Conservation (phyloP, 2,113 vertebrate species). For the Erpornis zantholeuca region DNA sequence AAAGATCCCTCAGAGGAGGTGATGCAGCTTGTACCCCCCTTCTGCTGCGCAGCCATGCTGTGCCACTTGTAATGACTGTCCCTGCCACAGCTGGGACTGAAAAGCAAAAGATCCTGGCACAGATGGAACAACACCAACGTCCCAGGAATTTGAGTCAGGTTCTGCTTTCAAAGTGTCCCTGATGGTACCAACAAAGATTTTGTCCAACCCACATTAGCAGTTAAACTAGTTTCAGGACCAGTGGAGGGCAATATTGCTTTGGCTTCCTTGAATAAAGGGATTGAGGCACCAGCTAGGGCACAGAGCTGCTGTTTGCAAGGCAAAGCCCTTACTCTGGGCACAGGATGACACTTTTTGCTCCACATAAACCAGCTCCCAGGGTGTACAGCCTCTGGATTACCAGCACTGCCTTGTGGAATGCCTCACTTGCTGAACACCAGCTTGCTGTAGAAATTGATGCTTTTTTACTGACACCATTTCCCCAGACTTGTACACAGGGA, state of each 20-base stretch:
- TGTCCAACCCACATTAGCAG: conserved; percentile 34
- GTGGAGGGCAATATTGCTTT: conserved; percentile 60
- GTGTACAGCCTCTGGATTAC: neutral
- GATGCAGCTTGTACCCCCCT: neutral
- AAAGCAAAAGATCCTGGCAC: neutral
- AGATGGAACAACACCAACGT: neutral
- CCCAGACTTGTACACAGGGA: neutral
- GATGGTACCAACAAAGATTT: neutral
- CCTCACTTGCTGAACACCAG: neutral
- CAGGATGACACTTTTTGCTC: neutral
- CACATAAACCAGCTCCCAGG: neutral
- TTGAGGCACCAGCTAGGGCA: neutral
- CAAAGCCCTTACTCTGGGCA: neutral
- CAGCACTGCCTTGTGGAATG: neutral
- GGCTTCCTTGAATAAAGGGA: conserved; percentile 3
- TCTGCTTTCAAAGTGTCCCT: neutral
- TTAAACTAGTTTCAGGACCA: conserved; percentile 58
- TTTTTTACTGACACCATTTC: neutral
- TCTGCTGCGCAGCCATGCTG: rapidly evolving
- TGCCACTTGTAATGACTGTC: neutral
- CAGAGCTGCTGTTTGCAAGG: neutral
- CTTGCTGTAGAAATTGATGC: neutral
- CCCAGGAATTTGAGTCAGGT: neutral
- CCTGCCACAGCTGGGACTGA: neutral
- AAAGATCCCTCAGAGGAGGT: neutral